A percentile compares a stretch with the other conserved stretches of the same genome.
phyloP scores from a whole-genome alignment of 1,140 invertebrate species.

The Papilio machaon region DNA sequence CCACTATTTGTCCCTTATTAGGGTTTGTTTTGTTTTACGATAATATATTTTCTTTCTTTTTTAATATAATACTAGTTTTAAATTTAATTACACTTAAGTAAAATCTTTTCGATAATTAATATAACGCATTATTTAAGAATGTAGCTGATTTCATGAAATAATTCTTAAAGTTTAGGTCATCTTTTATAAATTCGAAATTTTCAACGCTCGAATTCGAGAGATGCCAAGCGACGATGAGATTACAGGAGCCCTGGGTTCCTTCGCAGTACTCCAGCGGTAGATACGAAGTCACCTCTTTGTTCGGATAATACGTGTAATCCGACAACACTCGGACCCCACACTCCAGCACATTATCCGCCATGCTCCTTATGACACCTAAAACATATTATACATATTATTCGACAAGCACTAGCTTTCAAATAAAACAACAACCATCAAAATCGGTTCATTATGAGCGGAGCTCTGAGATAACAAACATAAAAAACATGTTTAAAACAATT shows the following conservation, averaged over 20 bases:
- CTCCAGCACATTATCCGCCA: constrained; percentile 58
- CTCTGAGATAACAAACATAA: too few species aligned
- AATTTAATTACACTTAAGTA: background rate
- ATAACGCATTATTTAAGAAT: constrained; percentile 39
- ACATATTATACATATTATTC: background rate
- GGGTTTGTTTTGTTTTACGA: too few species aligned
- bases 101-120: constrained; percentile 39
- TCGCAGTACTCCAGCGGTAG: constrained; percentile 70
- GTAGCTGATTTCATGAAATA: constrained; percentile 60
- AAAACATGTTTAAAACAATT: too few species aligned
- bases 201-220: constrained; percentile 68
- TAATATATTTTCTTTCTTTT: too few species aligned
- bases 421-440: too few species aligned
- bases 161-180: constrained; percentile 63
- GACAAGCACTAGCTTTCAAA: background rate
- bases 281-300: constrained; percentile 39
- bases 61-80: background rate
- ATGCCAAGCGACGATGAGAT: constrained; percentile 69
- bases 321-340: constrained; percentile 65
- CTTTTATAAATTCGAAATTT: constrained; percentile 68
- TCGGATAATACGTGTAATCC: constrained; percentile 70
- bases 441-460: too few species aligned
- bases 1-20: too few species aligned
- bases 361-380: constrained; percentile 62
- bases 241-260: constrained; percentile 60